Percentiles rank a stretch among this genome's conserved stretches.
Conservation (phyloP, 2,113 vertebrate genomes). For the Oryzias melastigma region DNA sequence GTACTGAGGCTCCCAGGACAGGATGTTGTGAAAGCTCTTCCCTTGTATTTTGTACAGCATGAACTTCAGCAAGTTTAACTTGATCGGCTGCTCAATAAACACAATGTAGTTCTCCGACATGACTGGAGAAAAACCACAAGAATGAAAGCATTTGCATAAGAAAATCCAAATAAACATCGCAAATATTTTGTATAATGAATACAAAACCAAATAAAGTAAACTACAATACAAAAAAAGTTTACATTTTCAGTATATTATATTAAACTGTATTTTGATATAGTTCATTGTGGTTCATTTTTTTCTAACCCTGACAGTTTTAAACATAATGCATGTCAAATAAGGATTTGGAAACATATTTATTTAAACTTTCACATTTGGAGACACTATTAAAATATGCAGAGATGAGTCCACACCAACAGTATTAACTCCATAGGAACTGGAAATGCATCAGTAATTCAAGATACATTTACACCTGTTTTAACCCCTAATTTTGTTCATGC, state of each 20-base stretch:
- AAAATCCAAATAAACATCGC: background rate
- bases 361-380: too few relatives aligned
- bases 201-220: background rate
- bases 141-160: background rate
- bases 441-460: too few relatives aligned
- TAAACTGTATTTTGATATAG: too few relatives aligned
- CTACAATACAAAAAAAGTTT: background rate
- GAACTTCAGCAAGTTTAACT: slow-evolving; percentile 84
- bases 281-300: too few relatives aligned
- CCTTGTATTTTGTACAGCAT: slow-evolving; percentile 79
- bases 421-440: too few relatives aligned
- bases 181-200: background rate
- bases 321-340: too few relatives aligned
- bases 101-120: slow-evolving; percentile 93
- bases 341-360: too few relatives aligned
- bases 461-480: too few relatives aligned
- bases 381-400: too few relatives aligned
- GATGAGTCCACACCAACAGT: too few relatives aligned
- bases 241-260: background rate
- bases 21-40: slow-evolving; percentile 75
- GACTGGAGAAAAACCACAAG: slow-evolving; percentile 69
- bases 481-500: too few relatives aligned
- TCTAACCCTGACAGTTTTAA: too few relatives aligned
- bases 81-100: slow-evolving; percentile 90
- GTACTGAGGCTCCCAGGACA: slow-evolving; percentile 86